These are phyloP conservation scores for Crocallis elinguaria DNA, from an alignment of 2,888 invertebrate genomes.

Conservation along the genomic window DNA sequence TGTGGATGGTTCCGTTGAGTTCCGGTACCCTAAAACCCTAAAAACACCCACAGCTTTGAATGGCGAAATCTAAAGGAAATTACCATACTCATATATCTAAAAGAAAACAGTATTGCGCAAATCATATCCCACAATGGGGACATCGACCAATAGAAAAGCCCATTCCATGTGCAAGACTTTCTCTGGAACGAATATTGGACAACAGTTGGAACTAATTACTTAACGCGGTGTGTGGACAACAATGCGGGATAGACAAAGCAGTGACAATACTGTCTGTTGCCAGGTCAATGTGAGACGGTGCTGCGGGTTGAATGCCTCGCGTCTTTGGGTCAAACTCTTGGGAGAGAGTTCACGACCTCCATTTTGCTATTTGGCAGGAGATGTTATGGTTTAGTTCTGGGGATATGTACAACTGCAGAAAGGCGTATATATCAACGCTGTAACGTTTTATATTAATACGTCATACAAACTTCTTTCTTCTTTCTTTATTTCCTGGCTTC, in stretches of 20 bases:
- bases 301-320: constrained; percentile 18
- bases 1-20: no score
- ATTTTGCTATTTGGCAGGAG: constrained; percentile 5
- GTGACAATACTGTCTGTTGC: constrained; percentile 31
- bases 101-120: constrained; percentile 34
- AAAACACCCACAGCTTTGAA: no score
- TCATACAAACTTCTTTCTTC: no score
- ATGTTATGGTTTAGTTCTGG: constrained; percentile 1
- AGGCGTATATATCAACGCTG: background rate
- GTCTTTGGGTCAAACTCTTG: constrained; percentile 19
- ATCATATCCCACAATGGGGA: constrained; percentile 32
- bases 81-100: background rate
- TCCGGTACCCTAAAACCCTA: no score
- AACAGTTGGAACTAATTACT: constrained; percentile 69
- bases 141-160: constrained; percentile 38
- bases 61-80: no score
- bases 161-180: constrained; percentile 54
- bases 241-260: constrained; percentile 46
- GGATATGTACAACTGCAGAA: background rate
- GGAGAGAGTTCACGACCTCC: constrained; percentile 25
- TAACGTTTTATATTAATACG: no score
- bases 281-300: constrained; percentile 13
- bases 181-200: constrained; percentile 70
- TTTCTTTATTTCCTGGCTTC: no score
- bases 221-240: constrained; percentile 55